Evolutionary conservation across 2,888 invertebrate species (phyloP), one percentile per base, ranked within the genome.

Genomic region (Chloroclystis v-ata): DNA sequence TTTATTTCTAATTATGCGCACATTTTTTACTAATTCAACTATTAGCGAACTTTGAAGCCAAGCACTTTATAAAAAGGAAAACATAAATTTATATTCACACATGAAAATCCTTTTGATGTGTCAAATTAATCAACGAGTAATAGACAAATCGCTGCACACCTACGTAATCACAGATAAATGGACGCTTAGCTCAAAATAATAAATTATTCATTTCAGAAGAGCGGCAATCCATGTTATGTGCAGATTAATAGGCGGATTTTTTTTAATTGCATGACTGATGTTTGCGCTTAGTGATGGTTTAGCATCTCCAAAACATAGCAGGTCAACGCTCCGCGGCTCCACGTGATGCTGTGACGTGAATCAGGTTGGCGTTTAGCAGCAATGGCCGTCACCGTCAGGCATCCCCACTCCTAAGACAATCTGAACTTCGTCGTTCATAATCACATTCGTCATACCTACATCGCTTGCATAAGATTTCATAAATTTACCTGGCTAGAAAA

Each of bases 241-340:
- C 60, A 63, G 67, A 77, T 71, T 68, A 73, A 73, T 73, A 62
- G 61, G 55, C 20, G 43, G 40, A 46, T 65, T 67, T 60, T 16
- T 60, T 68, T 64, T 57, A 63, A 67, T 66, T 70, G 63, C 67
- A 71, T 69, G 72, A 70, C 64, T 59, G 65, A 69, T 56, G 59
- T 54, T 59, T 61, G 57, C 60, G 65, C 41, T 38, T 37, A n/a
- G 55, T 63, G 63, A 60, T 66, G 66, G 66, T 61, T 67, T 56
- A 65, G 69, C 78, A 76, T 78, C 80, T 78, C 81, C 82, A 85
- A 86, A 87, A 86, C 84, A 85, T 59, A 58, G 61, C 68, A 67
- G 86, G 85, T 85, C 86, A 84, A 76, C 67, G 86, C 69, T 71
- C 85, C 67, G 59, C 37, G 63, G 60, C 61, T 67, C 67, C 83